Base-by-base conservation (phyloP, 92 coral and sea anemone species). In the Desmophyllum pertusum region DNA sequence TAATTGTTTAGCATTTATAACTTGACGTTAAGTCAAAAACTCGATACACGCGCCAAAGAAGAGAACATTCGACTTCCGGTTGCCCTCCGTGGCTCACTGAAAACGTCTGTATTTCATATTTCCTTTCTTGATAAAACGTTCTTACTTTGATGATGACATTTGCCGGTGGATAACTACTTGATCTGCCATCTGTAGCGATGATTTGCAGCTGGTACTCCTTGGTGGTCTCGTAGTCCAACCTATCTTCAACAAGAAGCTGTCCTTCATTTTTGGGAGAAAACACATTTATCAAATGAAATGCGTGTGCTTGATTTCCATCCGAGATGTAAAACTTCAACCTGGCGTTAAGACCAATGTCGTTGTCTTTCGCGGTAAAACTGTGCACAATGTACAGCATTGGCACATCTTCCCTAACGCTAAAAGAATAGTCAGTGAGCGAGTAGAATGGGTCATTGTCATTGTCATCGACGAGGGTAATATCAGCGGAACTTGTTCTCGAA, bases 401-500 rank as follows among this genome's bases (percentile, higher is more conserved):
- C 21, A 85, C 94, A 64, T 90, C 85, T 79, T 96, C 98, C 35
- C 85, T 59, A 13, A 96, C 91, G 31, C 84, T 78, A 35, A 88
- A 85, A 19, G 80, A 63, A 83, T 90, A 86, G 5, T 91, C 61
- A n/a, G 87, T 81, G 14, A 81, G 70, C 7, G 67, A 73, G 83
- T 94, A 94, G 13, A 48, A 2, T 13, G 98, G 98, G 10, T 86
- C 64, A 37, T 86, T 67, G 38, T 96, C 98, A 55, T 94, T 96
- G 27, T 84, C 85, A 57, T 96, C 98, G 0, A 94, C 82, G 7
- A 96, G 86, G 13, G 39, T 33, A 62, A 96, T 88, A 3, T 66
- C 75, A 35, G 89, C 86, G 18, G 51, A 88, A 6, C 86, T 77
- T 57, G 78, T 71, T 5, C 87, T 81, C n/a, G n/a, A n/a, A n/a